Evolutionary conservation across 2,113 vertebrate species (phyloP), one percentile per base, ranked within the genome.

Genomic region (Merops nubicus): DNA sequence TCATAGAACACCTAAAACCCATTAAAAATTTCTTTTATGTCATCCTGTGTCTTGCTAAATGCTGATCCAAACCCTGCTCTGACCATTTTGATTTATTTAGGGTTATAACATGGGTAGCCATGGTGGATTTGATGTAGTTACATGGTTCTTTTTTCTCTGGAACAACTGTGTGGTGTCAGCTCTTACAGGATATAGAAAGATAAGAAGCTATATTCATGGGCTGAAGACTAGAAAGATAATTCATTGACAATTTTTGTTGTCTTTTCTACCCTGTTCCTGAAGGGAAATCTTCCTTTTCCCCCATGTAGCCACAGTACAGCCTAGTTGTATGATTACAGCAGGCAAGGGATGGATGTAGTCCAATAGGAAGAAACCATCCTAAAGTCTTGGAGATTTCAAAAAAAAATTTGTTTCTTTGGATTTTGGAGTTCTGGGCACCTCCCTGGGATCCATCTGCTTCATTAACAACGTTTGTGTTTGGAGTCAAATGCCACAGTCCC

Each of bases 51-150:
- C 47, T 63, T 77, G 36, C 3, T 26, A 26, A 88, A 86, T 48
- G 57, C 51, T 75, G 60, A 47, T 33, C 57, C 40, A 42, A 57
- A 45, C 31, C 80, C 60, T 85, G 73, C 25, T 80, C n/a, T 94
- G 72, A 38, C 40, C 47, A 13, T 38, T 80, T 6, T 4, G 22
- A 62, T 79, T 77, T 12, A 31, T 85, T 87, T 54, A 34, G 38
- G 50, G 16, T 12, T 56, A 25, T 29, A 54, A 40, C 14, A 33
- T 12, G 34, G 28, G 64, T 38, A 47, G 75, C 13, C 26, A 29
- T n/a, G 19, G 34, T 1, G 2, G 13, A 13, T 29, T 73, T 1
- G 1, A 2, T 68, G 43, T 67, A 45, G 23, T 48, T 54, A 33
- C 0, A 0, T 34, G 50, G 9, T 50, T 68, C 25, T 64, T 83